phyloP scores from a whole-genome alignment of 2,888 invertebrate species.

The Thyatira batis region DNA sequence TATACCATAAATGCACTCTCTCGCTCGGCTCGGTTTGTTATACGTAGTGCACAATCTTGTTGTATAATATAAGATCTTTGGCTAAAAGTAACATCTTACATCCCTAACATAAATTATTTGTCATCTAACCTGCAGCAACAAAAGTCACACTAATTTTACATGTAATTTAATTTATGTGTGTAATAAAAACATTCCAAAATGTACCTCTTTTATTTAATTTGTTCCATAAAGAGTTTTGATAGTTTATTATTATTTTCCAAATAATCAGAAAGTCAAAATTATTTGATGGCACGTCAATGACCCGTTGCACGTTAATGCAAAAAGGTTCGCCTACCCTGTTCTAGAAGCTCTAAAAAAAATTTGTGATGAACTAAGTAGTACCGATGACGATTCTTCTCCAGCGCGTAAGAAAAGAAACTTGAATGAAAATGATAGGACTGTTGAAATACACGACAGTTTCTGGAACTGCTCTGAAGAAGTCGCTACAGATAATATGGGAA shows the following conservation, averaged over 20 bases:
- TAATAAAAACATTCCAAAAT: constrained; percentile 9
- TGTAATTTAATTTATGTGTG: constrained; percentile 14
- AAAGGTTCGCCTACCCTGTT: constrained; percentile 33
- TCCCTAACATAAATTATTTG: constrained; percentile 20
- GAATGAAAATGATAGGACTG: constrained; percentile 23
- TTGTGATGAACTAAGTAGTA: constrained; percentile 32
- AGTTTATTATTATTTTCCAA: no score
- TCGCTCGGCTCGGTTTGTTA: no score
- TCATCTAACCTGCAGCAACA: constrained; percentile 23
- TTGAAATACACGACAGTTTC: constrained; percentile 29
- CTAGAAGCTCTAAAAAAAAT: constrained; percentile 30
- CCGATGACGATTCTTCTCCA: constrained; percentile 27
- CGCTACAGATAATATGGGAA: constrained; percentile 24
- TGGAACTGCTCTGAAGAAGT: constrained; percentile 32
- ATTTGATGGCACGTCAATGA: constrained; percentile 18
- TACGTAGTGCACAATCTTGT: no score
- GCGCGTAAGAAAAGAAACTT: constrained; percentile 21
- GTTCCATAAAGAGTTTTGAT: no score
- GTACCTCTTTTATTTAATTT: no score
- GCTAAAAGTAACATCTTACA: no score
- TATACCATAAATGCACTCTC: no score
- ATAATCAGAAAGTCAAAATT: constrained; percentile 14
- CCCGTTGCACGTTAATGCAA: no score
- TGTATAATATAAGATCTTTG: no score
- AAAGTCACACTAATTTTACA: constrained; percentile 22